These are phyloP conservation scores for Mellilla xanthometata DNA, from an alignment of 2,888 invertebrate species.

Conservation along the genomic window DNA sequence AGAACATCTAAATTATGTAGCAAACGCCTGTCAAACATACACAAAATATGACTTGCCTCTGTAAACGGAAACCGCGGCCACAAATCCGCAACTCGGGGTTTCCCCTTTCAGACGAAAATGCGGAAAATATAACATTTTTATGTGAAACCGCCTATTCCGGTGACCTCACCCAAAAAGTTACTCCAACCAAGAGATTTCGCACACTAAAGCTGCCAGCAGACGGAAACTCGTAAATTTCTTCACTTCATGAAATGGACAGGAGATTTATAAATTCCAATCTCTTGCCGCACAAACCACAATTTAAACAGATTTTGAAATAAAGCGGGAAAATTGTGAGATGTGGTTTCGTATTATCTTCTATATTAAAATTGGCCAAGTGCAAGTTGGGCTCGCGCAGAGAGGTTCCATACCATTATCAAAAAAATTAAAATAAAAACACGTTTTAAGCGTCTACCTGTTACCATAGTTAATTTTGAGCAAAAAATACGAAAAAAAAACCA, in stretches of 20 bases:
- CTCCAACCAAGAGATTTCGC: slow-evolving; percentile 1
- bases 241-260: background rate
- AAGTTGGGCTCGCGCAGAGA: too few species aligned
- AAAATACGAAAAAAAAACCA: too few species aligned
- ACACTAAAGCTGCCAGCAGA: slow-evolving; percentile 2
- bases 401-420: too few species aligned
- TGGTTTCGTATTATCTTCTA: too few species aligned
- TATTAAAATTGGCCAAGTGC: too few species aligned
- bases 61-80: background rate
- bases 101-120: background rate
- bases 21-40: background rate
- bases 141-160: too few species aligned
- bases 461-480: too few species aligned
- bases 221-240: slow-evolving; percentile 5
- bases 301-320: background rate
- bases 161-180: too few species aligned
- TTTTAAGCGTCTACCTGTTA: too few species aligned
- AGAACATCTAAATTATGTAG: too few species aligned
- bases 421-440: too few species aligned
- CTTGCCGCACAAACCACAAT: background rate
- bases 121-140: background rate
- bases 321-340: too few species aligned
- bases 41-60: background rate
- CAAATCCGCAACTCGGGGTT: slow-evolving; percentile 1
- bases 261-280: background rate